These are phyloP conservation scores for Struthio camelus DNA, from an alignment of 2,113 vertebrate species.

Conservation along the genomic window DNA sequence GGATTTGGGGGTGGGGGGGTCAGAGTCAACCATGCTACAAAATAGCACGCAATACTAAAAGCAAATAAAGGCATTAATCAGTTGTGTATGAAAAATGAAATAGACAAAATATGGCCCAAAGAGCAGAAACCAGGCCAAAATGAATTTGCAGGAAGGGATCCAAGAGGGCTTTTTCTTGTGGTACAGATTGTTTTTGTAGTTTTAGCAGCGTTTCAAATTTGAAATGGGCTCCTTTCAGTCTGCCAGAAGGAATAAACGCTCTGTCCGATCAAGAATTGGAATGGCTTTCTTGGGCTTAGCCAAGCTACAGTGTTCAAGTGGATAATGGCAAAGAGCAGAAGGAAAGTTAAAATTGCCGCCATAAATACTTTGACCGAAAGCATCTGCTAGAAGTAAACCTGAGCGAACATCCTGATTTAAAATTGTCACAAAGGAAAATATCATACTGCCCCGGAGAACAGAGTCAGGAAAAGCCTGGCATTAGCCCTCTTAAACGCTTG, in stretches of 20 bases:
- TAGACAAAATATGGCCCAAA: background rate
- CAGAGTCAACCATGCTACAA: background rate
- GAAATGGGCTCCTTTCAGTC: background rate
- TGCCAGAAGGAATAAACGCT: conserved; percentile 20
- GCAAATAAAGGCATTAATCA: conserved; percentile 9
- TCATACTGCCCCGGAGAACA: background rate
- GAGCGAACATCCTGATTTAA: background rate
- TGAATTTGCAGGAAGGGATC: background rate
- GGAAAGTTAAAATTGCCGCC: background rate
- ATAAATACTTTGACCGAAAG: background rate
- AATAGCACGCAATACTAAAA: background rate
- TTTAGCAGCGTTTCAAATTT: background rate
- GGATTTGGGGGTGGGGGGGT: background rate
- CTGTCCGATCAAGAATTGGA: background rate
- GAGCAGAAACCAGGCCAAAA: background rate
- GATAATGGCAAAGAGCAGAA: background rate
- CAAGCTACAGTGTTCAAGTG: background rate
- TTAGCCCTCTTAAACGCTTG: background rate
- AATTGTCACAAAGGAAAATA: background rate
- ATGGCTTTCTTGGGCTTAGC: background rate
- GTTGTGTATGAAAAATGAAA: background rate
- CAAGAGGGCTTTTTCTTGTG: background rate
- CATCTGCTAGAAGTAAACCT: background rate
- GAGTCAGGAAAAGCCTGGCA: background rate
- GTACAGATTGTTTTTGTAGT: background rate